Conservation (phyloP, 2,888 invertebrate genomes). For the Protonemura montana region DNA sequence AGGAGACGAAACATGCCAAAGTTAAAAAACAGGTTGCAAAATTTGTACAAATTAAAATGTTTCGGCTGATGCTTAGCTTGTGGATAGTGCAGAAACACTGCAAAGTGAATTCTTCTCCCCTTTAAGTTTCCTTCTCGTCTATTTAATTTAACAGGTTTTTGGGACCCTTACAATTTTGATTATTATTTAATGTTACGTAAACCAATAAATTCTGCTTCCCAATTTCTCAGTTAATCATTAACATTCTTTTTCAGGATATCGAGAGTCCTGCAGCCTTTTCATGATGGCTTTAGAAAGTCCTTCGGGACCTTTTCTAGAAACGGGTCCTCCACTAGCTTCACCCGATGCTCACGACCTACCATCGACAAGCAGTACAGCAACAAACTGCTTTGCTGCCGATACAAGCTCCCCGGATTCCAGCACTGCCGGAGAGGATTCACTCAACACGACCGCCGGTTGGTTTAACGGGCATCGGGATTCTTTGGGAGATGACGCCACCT, state of each 20-base stretch:
- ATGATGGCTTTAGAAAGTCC: conserved; percentile 67
- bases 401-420: conserved; percentile 65
- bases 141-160: no score
- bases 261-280: conserved; percentile 69
- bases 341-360: conserved; percentile 68
- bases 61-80: no score
- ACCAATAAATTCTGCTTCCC: background rate
- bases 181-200: background rate
- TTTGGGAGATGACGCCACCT: conserved; percentile 57
- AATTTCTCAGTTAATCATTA: background rate
- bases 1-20: no score
- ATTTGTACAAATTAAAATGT: no score
- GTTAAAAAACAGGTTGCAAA: no score
- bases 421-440: conserved; percentile 65
- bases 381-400: conserved; percentile 61
- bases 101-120: no score
- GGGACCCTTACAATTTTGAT: no score
- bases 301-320: conserved; percentile 52
- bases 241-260: conserved; percentile 52
- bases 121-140: no score
- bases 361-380: conserved; percentile 62
- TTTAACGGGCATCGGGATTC: background rate
- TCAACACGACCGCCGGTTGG: background rate
- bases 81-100: no score
- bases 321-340: conserved; percentile 69